Percentiles rank a stretch among this genome's conserved stretches.
Evolutionary conservation across 2,888 invertebrate species (phyloP).

Genomic region (Drosophila yooni): DNA sequence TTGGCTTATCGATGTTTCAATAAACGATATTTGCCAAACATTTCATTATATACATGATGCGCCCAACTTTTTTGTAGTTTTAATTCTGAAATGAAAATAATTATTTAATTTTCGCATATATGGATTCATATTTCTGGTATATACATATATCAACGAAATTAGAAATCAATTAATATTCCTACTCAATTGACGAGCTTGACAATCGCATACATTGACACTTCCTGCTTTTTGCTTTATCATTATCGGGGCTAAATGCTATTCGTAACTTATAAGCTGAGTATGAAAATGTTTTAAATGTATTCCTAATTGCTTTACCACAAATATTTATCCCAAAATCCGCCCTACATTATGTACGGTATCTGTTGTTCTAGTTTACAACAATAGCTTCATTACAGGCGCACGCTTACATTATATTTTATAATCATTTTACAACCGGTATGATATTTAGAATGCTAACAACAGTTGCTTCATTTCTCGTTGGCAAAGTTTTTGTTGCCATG

Average conservation of each 20-base stretch:
- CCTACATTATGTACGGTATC: constrained; percentile 6
- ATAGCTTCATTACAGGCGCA: constrained; percentile 27
- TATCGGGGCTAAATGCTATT: background rate
- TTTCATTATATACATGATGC: background rate
- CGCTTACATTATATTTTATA: constrained; percentile 76
- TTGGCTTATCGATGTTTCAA: background rate
- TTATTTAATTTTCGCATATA: background rate
- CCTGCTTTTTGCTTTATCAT: background rate
- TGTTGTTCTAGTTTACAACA: constrained; percentile 7
- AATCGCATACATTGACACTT: background rate
- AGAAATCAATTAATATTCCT: background rate
- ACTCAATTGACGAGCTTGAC: background rate
- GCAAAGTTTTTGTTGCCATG: constrained; percentile 56
- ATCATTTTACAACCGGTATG: constrained; percentile 80
- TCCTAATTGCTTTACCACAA: background rate
- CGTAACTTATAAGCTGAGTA: too few relatives aligned
- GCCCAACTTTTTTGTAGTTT: background rate
- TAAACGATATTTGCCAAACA: background rate
- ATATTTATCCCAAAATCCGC: constrained; percentile 5
- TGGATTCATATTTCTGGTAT: background rate
- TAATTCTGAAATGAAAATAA: background rate
- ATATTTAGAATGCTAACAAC: constrained; percentile 72
- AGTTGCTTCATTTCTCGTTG: constrained; percentile 65
- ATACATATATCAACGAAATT: background rate
- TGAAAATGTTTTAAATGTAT: background rate